Evolutionary conservation across 2,113 vertebrate genomes (phyloP), one percentile per base, ranked within the genome.

Genomic region (Scytalopus superciliaris): DNA sequence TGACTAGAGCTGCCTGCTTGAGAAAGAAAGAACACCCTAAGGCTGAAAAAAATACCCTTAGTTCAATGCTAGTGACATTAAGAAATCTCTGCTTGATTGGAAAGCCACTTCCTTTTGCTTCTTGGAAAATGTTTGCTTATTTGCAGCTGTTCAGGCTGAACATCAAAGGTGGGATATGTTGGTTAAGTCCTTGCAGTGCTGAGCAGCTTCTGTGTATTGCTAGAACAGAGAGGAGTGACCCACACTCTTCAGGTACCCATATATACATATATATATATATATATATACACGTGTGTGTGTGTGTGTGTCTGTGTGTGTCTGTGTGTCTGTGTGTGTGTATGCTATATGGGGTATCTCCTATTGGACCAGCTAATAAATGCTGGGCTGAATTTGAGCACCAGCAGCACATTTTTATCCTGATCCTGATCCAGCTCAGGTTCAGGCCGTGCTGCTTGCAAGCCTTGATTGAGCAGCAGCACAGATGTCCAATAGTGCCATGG

Each of bases 41-140:
- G 31, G 60, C 14, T 88, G 55, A 77, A 91, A 91, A 91, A 93
- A 69, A 25, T 15, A 21, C 17, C 22, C 19, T 75, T 57, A 0
- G 0, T 80, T 85, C 75, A 72, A 10, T 57, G 50, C 39, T n/a
- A 85, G 75, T 77, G 67, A 80, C 67, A 85, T 67, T 25, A 53
- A 50, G 63, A 45, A 81, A 79, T 75, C 1, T 0, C 56, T 63
- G 52, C n/a, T 70, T 87, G 37, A 82, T 85, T 83, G 76, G 70
- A 95, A 97, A 96, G 67, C 12, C 40, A 27, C 49, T 87, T 94
- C 57, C 57, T 83, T 87, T 79, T 67, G 27, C 18, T 69, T 90
- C 64, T 78, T 87, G 79, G 50, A 66, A 93, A 78, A 55, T 27
- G 23, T 64, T 89, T 5, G 0, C n/a, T 60, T 64, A 14, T 72